phyloP scores from a whole-genome alignment of 2,888 invertebrate species.

The Harpalus rubripes region DNA sequence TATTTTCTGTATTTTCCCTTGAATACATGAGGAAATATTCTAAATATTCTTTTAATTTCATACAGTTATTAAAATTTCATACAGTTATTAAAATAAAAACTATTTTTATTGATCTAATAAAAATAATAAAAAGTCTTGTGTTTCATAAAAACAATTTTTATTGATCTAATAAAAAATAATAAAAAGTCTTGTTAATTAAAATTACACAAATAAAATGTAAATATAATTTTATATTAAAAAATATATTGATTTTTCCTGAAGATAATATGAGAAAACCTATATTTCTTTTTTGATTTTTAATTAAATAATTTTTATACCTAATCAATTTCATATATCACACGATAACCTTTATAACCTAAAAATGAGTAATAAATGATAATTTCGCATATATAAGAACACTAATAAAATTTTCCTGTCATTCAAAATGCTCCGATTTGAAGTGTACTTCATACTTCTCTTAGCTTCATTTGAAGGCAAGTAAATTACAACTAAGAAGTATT shows the following conservation, averaged over 20 bases:
- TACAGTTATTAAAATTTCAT: too few relatives aligned
- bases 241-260: background rate
- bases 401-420: background rate
- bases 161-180: background rate
- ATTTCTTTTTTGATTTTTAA: background rate
- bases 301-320: background rate
- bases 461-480: slow-evolving; percentile 15
- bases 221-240: background rate
- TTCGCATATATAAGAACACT: slow-evolving; percentile 1
- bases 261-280: background rate
- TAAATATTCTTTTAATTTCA: too few relatives aligned
- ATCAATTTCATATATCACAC: background rate
- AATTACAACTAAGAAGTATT: slow-evolving; percentile 4
- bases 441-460: background rate
- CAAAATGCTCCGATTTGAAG: background rate
- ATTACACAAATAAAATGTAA: background rate
- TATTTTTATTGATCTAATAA: too few relatives aligned
- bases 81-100: too few relatives aligned
- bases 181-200: background rate
- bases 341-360: background rate
- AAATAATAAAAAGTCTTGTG: too few relatives aligned
- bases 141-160: too few relatives aligned
- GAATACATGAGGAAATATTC: too few relatives aligned
- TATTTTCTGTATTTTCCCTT: too few relatives aligned
- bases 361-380: background rate